Percentiles rank a stretch among this genome's conserved stretches.
phyloP scores from a whole-genome alignment of 2,113 vertebrate species.

The Crocuta crocuta region DNA sequence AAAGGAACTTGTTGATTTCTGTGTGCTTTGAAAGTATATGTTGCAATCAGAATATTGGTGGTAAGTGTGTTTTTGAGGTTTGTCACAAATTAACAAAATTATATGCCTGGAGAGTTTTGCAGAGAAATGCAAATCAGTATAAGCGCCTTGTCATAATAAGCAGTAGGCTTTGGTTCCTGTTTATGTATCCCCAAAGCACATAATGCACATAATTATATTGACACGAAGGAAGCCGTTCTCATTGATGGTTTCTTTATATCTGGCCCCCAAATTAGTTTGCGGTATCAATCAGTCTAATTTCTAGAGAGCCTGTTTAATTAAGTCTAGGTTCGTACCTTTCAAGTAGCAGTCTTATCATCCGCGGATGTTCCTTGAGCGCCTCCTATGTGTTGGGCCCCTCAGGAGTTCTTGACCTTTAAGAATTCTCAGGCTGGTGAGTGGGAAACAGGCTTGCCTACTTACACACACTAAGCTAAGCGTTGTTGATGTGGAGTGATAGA shows the following conservation, averaged over 20 bases:
- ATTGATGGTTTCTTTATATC: conserved; percentile 55
- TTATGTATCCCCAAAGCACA: conserved; percentile 75
- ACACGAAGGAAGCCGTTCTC: conserved; percentile 56
- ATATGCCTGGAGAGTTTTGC: conserved; percentile 83
- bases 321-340: conserved; percentile 60
- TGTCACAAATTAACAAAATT: conserved; percentile 89
- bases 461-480: neutral
- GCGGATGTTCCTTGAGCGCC: neutral
- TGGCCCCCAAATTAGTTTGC: conserved; percentile 77
- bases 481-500: neutral
- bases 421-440: neutral
- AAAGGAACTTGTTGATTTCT: conserved; percentile 68
- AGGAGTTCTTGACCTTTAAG: neutral
- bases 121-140: conserved; percentile 83
- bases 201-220: conserved; percentile 74
- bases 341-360: neutral
- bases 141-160: conserved; percentile 83
- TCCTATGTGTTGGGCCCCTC: neutral
- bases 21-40: conserved; percentile 60
- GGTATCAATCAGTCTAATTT: conserved; percentile 68
- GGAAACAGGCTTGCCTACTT: neutral
- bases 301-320: conserved; percentile 44
- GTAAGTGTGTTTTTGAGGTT: conserved; percentile 86
- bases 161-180: conserved; percentile 77
- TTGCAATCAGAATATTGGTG: conserved; percentile 81